Evolutionary conservation across 1,140 invertebrate genomes (phyloP).

Genomic region (Steinernema khuongi): DNA sequence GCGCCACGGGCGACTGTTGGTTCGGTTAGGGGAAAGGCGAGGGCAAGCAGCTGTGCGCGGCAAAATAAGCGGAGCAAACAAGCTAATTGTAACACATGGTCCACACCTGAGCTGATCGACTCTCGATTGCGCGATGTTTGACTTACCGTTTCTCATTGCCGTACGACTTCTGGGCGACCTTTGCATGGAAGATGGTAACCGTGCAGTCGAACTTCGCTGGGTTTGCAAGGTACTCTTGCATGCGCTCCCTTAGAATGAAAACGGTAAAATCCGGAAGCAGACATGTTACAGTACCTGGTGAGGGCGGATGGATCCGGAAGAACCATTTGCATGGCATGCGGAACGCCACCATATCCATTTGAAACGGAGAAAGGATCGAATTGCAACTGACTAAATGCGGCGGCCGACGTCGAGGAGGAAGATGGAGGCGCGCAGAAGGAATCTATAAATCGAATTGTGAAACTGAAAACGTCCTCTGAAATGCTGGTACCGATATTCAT

Average conservation of each 20-base stretch:
- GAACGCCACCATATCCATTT: slow-evolving; percentile 5
- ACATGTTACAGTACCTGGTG: background rate
- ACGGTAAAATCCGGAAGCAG: background rate
- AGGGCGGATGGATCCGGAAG: background rate
- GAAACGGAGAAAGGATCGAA: background rate
- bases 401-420: background rate
- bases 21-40: background rate
- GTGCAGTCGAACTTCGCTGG: slow-evolving; percentile 45
- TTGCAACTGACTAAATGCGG: background rate
- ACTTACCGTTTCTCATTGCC: slow-evolving; percentile 88
- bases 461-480: background rate
- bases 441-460: background rate
- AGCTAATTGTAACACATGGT: background rate
- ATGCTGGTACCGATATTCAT: slow-evolving; percentile 13
- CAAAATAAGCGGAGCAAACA: background rate
- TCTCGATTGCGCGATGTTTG: background rate
- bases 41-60: background rate
- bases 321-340: background rate
- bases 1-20: background rate
- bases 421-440: slow-evolving; percentile 9
- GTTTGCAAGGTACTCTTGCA: slow-evolving; percentile 51
- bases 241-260: slow-evolving; percentile 37
- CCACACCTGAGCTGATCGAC: background rate
- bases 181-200: slow-evolving; percentile 91
- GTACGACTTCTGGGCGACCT: slow-evolving; percentile 96